Evolutionary conservation across 1,140 invertebrate species (phyloP).

Genomic region (Nilaparvata lugens): DNA sequence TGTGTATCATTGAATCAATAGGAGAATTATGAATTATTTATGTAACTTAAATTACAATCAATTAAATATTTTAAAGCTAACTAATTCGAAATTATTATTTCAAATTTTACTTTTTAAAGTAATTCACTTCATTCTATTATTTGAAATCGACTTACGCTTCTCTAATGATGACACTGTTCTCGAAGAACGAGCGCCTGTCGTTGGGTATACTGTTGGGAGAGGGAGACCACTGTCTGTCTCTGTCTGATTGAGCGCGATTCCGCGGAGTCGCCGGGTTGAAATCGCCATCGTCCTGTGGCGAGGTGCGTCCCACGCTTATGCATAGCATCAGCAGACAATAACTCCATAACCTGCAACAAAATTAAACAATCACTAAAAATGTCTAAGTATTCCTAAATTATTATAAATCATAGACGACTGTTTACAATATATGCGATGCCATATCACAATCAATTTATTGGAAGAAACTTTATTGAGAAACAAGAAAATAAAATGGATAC

Average conservation of each 20-base stretch:
- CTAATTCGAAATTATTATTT: neutral
- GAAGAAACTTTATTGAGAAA: too few relatives aligned
- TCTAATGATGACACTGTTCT: constrained; percentile 25
- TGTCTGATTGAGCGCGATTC: neutral
- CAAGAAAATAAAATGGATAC: too few relatives aligned
- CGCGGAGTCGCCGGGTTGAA: neutral
- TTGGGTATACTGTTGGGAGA: neutral
- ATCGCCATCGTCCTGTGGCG: neutral
- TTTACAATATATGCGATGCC: too few relatives aligned
- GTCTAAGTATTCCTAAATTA: too few relatives aligned
- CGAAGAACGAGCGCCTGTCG: neutral
- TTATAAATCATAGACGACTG: too few relatives aligned
- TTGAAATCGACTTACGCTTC: constrained; percentile 26
- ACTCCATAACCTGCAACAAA: neutral
- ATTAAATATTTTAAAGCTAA: neutral
- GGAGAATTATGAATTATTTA: neutral
- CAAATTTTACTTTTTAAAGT: neutral
- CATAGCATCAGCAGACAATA: neutral
- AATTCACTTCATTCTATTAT: constrained; percentile 8
- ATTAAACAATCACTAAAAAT: neutral
- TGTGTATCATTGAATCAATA: too few relatives aligned
- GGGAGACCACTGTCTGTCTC: neutral
- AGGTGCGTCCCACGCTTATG: neutral
- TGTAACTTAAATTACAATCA: neutral
- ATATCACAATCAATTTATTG: too few relatives aligned